phyloP scores from a whole-genome alignment of 1,140 invertebrate species.

The Lepeophtheirus salmonis region DNA sequence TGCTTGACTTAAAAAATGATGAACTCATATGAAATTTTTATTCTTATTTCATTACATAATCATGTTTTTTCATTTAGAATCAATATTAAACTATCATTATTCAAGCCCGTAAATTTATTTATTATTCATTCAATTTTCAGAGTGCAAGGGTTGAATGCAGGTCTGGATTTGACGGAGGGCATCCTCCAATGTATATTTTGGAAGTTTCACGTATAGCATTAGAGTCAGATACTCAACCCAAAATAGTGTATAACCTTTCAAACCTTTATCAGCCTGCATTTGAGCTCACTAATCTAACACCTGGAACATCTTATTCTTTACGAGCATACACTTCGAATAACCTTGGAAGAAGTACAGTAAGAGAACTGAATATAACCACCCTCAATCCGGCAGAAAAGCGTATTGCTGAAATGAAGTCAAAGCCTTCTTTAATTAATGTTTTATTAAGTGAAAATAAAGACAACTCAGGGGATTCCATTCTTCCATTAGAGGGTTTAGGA shows the following conservation, averaged over 20 bases:
- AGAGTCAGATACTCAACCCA: background rate
- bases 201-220: background rate
- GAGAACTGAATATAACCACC: background rate
- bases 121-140: background rate
- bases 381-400: background rate
- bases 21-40: no score
- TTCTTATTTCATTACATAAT: no score
- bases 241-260: background rate
- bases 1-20: no score
- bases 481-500: background rate
- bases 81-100: no score
- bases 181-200: background rate
- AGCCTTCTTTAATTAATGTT: background rate
- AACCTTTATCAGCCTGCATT: background rate
- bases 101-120: no score
- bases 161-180: background rate
- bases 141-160: background rate
- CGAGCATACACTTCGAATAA: background rate
- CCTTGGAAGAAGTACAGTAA: background rate
- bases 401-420: background rate
- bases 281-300: background rate
- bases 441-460: background rate
- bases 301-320: background rate
- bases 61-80: no score
- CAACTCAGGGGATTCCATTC: background rate